A percentile compares a stretch with the other conserved stretches of the same genome.
These are phyloP conservation scores for Lysandra bellargus DNA, from an alignment of 2,888 invertebrate genomes.

Conservation along the genomic window DNA sequence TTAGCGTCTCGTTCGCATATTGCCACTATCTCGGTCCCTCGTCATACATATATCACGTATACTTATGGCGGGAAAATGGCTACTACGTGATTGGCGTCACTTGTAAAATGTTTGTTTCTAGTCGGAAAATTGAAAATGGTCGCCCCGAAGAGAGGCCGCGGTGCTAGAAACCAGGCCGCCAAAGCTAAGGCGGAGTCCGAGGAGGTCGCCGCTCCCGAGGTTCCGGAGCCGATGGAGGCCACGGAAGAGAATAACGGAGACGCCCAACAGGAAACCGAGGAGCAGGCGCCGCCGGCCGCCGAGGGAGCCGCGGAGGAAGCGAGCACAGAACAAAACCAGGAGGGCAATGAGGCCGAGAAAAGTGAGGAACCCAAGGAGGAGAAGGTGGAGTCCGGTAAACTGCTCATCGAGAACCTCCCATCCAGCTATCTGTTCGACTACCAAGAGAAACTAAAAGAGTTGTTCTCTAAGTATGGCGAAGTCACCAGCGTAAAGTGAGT, in stretches of 20 bases:
- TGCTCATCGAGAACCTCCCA: conserved; percentile 73
- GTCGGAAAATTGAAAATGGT: conserved; percentile 59
- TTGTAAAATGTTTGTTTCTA: conserved; percentile 44
- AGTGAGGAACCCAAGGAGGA: conserved; percentile 66
- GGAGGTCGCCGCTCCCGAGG: conserved; percentile 47
- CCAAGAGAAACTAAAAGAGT: conserved; percentile 75
- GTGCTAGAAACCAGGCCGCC: conserved; percentile 65
- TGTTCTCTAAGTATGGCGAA: conserved; percentile 75
- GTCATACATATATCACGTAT: conserved; percentile 4
- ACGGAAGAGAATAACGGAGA: conserved; percentile 68
- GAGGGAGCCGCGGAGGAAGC: conserved; percentile 45
- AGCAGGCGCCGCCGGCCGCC: conserved; percentile 47
- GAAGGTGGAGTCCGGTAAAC: conserved; percentile 75
- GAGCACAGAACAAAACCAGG: conserved; percentile 49
- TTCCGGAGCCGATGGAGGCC: conserved; percentile 51
- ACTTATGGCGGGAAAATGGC: conserved; percentile 59
- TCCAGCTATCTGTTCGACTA: conserved; percentile 73
- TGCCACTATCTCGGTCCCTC: neutral
- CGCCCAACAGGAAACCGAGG: conserved; percentile 50
- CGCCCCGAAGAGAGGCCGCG: conserved; percentile 73
- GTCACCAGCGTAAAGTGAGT: conserved; percentile 69
- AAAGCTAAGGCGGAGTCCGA: conserved; percentile 56
- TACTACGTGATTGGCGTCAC: conserved; percentile 37
- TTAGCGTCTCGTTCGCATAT: neutral
- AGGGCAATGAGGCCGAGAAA: conserved; percentile 53